phyloP scores from a whole-genome alignment of 2,888 invertebrate genomes.

The Noctua pronuba region DNA sequence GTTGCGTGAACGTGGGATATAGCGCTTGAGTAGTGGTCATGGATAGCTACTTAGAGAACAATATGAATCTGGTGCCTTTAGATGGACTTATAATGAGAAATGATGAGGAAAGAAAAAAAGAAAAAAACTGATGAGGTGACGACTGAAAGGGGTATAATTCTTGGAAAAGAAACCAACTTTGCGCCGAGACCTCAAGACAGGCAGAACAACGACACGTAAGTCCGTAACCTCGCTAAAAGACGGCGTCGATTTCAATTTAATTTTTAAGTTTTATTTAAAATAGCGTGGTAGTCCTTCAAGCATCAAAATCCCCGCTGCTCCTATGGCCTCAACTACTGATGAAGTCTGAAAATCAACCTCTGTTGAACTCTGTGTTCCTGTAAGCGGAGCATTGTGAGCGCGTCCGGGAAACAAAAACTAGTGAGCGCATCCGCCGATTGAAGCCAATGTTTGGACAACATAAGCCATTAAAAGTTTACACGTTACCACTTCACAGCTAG shows the following conservation, averaged over 20 bases:
- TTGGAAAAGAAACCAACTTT: neutral
- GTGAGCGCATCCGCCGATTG: constrained; percentile 75
- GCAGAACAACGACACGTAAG: neutral
- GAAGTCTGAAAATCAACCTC: constrained; percentile 78
- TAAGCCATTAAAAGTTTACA: constrained; percentile 41
- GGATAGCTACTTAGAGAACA: neutral
- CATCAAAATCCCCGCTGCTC: constrained; percentile 33
- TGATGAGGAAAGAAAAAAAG: too few species aligned
- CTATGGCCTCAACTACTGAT: constrained; percentile 62
- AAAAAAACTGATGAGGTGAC: too few species aligned
- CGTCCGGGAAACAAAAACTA: constrained; percentile 72
- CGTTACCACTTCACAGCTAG: constrained; percentile 18
- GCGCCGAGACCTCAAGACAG: too few species aligned
- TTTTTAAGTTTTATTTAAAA: neutral
- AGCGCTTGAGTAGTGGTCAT: too few species aligned
- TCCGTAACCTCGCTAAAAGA: neutral
- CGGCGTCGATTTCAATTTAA: neutral
- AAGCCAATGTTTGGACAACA: constrained; percentile 62
- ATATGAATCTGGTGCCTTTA: neutral
- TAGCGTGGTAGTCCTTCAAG: neutral
- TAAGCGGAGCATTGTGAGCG: constrained; percentile 58
- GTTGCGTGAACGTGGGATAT: too few species aligned
- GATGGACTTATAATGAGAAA: neutral
- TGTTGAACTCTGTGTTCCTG: constrained; percentile 72
- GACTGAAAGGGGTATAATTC: neutral